phyloP scores from a whole-genome alignment of 1,140 invertebrate species.

The Drosophila arizonae region DNA sequence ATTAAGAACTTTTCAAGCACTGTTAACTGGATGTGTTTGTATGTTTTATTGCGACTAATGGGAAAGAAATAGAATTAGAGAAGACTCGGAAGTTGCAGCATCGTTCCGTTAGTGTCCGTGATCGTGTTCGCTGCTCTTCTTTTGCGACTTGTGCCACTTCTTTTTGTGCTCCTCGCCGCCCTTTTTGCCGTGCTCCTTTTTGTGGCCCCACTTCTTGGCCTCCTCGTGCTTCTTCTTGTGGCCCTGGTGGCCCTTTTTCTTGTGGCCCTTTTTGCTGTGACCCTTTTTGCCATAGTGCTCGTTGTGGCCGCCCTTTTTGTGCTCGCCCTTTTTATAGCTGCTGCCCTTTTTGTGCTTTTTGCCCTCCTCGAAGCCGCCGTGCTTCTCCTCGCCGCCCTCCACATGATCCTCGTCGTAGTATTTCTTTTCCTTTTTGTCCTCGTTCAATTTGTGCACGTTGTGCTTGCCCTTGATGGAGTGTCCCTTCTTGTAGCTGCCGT shows the following conservation, averaged over 20 bases:
- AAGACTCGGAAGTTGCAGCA: neutral
- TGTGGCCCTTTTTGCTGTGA: slow-evolving; percentile 88
- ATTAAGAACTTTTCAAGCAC: neutral
- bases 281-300: slow-evolving; percentile 90
- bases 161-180: slow-evolving; percentile 87
- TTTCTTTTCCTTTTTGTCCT: slow-evolving; percentile 92
- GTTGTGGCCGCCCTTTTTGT: slow-evolving; percentile 88
- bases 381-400: slow-evolving; percentile 88
- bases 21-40: slow-evolving; percentile 18
- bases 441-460: slow-evolving; percentile 89
- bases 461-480: slow-evolving; percentile 91
- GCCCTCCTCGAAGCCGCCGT: slow-evolving; percentile 88
- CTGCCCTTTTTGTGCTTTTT: slow-evolving; percentile 88
- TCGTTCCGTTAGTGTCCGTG: slow-evolving; percentile 35
- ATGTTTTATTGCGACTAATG: slow-evolving; percentile 35
- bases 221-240: slow-evolving; percentile 88
- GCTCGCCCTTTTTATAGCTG: slow-evolving; percentile 88
- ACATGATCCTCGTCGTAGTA: slow-evolving; percentile 92
- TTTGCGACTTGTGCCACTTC: slow-evolving; percentile 84
- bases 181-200: slow-evolving; percentile 87
- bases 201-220: slow-evolving; percentile 87
- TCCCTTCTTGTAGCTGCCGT: slow-evolving; percentile 89
- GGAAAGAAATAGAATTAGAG: neutral
- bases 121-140: slow-evolving; percentile 70
- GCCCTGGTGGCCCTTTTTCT: slow-evolving; percentile 86